Evolutionary conservation across 2,797 vertebrate species (phyloP).

Genomic region (Sebastes miniatus): DNA sequence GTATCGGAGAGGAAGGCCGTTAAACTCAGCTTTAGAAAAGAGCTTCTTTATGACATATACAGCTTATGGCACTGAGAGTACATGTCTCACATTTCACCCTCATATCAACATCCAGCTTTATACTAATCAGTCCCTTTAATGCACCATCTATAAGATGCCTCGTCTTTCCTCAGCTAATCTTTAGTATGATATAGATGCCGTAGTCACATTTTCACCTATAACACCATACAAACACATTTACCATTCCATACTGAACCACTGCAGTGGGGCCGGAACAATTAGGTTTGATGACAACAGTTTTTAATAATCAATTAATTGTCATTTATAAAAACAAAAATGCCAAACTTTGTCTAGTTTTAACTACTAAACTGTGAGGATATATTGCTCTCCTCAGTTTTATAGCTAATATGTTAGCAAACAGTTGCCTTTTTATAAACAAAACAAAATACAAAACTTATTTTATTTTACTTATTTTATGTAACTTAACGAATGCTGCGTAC

Average conservation of each 20-base stretch:
- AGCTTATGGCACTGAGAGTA: too few species aligned
- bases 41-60: not conserved
- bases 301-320: not conserved
- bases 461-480: not conserved
- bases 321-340: not conserved
- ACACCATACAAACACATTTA: not conserved
- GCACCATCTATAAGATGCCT: not conserved
- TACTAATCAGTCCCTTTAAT: not conserved
- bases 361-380: not conserved
- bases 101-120: not conserved
- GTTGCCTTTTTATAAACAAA: not conserved
- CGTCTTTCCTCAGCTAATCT: not conserved
- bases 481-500: not conserved
- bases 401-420: not conserved
- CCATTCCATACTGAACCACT: not conserved
- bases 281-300: not conserved
- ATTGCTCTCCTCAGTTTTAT: not conserved
- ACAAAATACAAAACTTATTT: too few species aligned
- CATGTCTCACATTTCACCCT: not conserved
- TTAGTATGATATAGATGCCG: not conserved
- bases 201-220: not conserved
- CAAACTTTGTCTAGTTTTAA: not conserved
- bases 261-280: not conserved
- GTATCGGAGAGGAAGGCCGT: not conserved
- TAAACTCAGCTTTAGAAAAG: not conserved